phyloP scores from a whole-genome alignment of 2,797 vertebrate species.

The Oreortyx pictus region DNA sequence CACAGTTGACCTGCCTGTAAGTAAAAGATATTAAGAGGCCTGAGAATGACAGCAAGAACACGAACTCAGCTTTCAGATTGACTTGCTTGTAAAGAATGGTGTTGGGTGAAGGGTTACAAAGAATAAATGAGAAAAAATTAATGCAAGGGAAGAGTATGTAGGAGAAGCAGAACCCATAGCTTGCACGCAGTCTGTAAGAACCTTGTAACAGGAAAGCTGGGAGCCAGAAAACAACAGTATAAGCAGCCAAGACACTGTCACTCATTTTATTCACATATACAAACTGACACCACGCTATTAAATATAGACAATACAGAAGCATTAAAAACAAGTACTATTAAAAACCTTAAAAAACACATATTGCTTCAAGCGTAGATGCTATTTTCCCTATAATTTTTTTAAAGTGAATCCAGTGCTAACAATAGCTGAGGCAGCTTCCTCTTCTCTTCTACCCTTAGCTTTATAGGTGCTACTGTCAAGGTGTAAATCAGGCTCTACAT shows the following conservation, averaged over 20 bases:
- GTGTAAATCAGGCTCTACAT: constrained; percentile 25
- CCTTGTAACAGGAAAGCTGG: neutral
- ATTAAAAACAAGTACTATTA: constrained; percentile 68
- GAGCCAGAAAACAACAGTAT: neutral
- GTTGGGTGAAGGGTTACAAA: neutral
- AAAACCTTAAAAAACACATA: constrained; percentile 73
- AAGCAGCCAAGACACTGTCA: constrained; percentile 21
- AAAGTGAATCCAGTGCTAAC: constrained; percentile 73
- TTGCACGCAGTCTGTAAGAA: neutral
- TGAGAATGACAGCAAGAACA: neutral
- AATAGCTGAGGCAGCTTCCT: constrained; percentile 21
- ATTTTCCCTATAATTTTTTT: constrained; percentile 46
- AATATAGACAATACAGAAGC: constrained; percentile 68
- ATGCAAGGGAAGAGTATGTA: neutral
- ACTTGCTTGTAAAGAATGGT: too few species aligned
- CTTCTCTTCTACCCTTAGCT: neutral
- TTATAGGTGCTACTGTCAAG: neutral
- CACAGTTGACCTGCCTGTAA: neutral
- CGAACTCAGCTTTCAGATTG: neutral
- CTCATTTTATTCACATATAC: constrained; percentile 69
- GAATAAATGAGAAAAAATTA: too few species aligned
- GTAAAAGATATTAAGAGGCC: neutral
- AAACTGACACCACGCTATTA: constrained; percentile 57
- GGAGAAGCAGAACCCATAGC: neutral
- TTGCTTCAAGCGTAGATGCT: constrained; percentile 60